Evolutionary conservation across 2,797 vertebrate genomes (phyloP), one percentile per base, ranked within the genome.

Genomic region (Acipenser ruthenus): DNA sequence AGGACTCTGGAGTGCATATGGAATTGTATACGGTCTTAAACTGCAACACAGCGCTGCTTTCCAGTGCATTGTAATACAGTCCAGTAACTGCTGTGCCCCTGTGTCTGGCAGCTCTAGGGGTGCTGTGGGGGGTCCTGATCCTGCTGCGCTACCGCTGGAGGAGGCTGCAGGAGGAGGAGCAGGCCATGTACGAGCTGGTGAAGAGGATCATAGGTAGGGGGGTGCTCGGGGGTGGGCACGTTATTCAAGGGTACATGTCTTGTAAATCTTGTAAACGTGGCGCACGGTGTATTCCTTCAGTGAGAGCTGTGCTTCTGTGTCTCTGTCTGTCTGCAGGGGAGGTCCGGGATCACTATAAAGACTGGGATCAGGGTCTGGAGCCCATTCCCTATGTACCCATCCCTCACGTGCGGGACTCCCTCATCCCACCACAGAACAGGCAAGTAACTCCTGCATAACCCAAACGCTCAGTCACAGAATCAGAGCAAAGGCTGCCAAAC

Each of bases 121-220:
- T 81, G 18, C 73, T 91, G 1, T 91, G 89, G 89, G 85, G 85
- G 1, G 73, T 90, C 67, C 78, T 90, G 50, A 62, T 90, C 73
- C 80, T 88, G 70, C 79, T 91, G 50, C 78, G 79, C 0, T 89
- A 89, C 9, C 85, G 84, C 65, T 90, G 87, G 87, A 78, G 85
- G 58, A 89, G 85, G 80, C 68, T 83, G 68, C 87, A 89, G 64
- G 89, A 89, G 62, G 87, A 87, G 59, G 86, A 90, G 0, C 82
- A 85, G 63, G 86, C 85, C 75, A 89, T 91, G 87, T 90, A 90
- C 64, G 83, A 86, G 1, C 89, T 90, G 89, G 87, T 91, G 76
- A 87, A 89, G 81, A 87, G 88, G 76, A 90, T 91, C 55, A 90
- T 91, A 84, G 89, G 89, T 91, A 75, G 73, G 70, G 10, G 55